phyloP scores from a whole-genome alignment of 2,113 vertebrate species.

The Anthoscopus minutus region DNA sequence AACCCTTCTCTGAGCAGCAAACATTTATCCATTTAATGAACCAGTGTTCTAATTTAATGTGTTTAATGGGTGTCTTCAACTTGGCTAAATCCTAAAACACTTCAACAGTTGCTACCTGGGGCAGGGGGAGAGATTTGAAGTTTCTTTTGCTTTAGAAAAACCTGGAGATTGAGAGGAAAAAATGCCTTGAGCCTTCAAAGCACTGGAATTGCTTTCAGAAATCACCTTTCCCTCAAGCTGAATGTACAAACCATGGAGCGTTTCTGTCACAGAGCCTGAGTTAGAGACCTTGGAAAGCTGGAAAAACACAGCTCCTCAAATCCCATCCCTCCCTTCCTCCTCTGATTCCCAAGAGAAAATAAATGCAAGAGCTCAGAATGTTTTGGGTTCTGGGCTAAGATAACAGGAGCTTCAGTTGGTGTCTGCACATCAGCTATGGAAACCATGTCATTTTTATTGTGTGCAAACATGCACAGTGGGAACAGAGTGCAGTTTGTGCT shows the following conservation, averaged over 20 bases:
- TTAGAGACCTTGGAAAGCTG: not conserved
- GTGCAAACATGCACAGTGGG: not conserved
- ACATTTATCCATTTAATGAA: not conserved
- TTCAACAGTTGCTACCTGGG: not conserved
- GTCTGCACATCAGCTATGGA: not conserved
- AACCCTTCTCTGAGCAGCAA: not conserved
- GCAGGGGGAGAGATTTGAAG: not conserved
- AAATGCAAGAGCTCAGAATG: not conserved
- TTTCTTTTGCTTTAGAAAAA: not conserved
- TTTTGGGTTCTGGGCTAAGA: not conserved
- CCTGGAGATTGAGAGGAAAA: not conserved
- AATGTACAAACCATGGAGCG: accelerated
- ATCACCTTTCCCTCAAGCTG: not conserved
- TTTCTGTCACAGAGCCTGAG: not conserved
- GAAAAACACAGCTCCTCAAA: not conserved
- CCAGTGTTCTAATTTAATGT: not conserved
- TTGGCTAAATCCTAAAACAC: not conserved
- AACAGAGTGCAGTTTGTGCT: not conserved
- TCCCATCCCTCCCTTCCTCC: not conserved
- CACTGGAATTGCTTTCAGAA: not conserved
- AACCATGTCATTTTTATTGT: not conserved
- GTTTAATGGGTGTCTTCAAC: not conserved
- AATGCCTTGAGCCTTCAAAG: not conserved
- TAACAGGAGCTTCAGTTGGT: not conserved
- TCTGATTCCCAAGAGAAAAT: not conserved